phyloP scores from a whole-genome alignment of 2,888 invertebrate genomes.

The Microctonus brassicae region DNA sequence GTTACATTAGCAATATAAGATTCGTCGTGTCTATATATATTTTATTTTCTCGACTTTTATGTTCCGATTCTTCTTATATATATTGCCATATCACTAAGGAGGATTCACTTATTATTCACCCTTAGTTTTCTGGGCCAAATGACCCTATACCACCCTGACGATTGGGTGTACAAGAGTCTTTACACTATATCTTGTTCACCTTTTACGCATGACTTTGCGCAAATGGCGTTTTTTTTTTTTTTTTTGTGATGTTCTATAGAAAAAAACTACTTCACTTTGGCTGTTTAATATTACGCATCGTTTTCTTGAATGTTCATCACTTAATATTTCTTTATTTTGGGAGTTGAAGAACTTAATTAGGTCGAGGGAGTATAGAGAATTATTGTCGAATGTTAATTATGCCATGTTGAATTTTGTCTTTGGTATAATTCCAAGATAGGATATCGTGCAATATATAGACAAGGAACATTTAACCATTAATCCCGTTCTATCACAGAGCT shows the following conservation, averaged over 20 bases:
- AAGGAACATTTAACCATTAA: constrained; percentile 7
- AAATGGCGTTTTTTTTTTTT: constrained; percentile 16
- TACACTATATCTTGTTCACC: constrained; percentile 28
- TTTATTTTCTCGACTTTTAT: not conserved
- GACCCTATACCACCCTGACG: constrained; percentile 21
- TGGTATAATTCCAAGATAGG: not conserved
- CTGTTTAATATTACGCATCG: not conserved
- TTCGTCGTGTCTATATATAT: not conserved
- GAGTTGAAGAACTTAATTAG: not conserved
- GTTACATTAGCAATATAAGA: constrained; percentile 1
- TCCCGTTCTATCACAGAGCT: constrained; percentile 32
- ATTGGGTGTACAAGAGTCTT: constrained; percentile 28
- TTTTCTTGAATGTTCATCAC: not conserved
- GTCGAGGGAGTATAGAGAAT: not conserved
- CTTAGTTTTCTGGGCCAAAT: constrained; percentile 31
- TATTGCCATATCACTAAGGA: constrained; percentile 8
- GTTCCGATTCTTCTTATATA: constrained; percentile 12
- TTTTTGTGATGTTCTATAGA: constrained; percentile 8
- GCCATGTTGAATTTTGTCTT: not conserved
- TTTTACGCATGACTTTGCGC: constrained; percentile 32
- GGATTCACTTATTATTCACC: constrained; percentile 36
- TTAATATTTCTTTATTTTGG: not conserved
- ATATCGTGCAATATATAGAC: not conserved
- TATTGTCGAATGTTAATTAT: not conserved
- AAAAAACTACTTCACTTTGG: constrained; percentile 5